Evolutionary conservation across 2,797 vertebrate species (phyloP).

Genomic region (Anas capensis): DNA sequence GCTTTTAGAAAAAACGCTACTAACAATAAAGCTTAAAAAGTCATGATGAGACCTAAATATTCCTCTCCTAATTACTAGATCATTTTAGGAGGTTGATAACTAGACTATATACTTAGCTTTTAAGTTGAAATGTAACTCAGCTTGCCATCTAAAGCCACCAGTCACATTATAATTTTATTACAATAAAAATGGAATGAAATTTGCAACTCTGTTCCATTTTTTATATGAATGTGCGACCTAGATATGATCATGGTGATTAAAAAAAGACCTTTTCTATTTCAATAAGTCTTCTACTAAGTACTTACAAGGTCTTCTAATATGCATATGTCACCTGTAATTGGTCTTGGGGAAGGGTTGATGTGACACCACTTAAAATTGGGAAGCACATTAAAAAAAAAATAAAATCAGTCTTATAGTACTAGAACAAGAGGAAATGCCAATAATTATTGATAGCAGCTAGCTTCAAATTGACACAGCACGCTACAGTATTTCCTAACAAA

Average conservation of each 20-base stretch:
- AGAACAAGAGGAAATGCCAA: background rate
- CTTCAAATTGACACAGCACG: background rate
- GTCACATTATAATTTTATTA: background rate
- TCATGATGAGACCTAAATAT: background rate
- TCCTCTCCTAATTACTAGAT: background rate
- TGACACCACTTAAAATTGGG: background rate
- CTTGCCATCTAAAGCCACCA: background rate
- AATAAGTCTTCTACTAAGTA: background rate
- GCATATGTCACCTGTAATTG: fast-evolving
- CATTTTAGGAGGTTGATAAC: background rate
- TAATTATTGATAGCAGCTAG: background rate
- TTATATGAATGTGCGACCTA: background rate
- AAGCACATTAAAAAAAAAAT: background rate
- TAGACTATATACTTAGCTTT: background rate
- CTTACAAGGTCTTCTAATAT: background rate
- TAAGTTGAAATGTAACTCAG: background rate
- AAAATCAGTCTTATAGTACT: background rate
- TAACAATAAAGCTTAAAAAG: background rate
- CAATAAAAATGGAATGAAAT: background rate
- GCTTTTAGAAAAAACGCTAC: background rate
- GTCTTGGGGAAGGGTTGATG: background rate
- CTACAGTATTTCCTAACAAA: background rate
- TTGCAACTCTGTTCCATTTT: background rate
- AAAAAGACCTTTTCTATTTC: background rate
- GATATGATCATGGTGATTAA: background rate